These are phyloP conservation scores for Acrocephalus kingi DNA, from an alignment of 2,113 vertebrate genomes.

Conservation along the genomic window DNA sequence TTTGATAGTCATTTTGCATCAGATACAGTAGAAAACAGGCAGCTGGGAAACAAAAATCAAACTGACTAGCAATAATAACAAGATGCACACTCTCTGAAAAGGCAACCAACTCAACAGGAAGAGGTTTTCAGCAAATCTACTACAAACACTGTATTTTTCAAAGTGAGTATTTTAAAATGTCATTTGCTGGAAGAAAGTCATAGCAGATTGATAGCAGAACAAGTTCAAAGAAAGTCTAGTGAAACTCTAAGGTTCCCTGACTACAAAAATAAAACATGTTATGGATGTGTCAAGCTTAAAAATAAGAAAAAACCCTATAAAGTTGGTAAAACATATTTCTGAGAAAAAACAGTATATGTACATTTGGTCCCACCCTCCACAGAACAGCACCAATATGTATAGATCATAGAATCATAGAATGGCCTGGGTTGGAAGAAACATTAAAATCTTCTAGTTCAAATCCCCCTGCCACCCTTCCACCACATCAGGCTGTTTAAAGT, in stretches of 20 bases:
- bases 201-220: not conserved
- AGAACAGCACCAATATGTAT: not conserved
- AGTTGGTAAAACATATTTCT: not conserved
- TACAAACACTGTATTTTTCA: not conserved
- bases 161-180: not conserved
- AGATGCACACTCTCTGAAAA: not conserved
- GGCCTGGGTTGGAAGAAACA: not conserved
- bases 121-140: conserved; percentile 17
- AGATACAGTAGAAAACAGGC: not conserved
- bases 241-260: not conserved
- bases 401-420: not conserved
- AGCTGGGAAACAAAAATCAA: not conserved
- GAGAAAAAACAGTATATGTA: not conserved
- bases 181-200: not conserved
- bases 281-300: not conserved
- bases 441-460: not conserved
- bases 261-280: not conserved
- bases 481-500: not conserved
- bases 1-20: not conserved
- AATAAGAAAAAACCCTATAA: not conserved
- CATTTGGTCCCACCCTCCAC: not conserved
- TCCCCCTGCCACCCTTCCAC: not conserved
- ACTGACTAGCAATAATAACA: not conserved
- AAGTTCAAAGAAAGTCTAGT: not conserved
- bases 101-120: not conserved